Base-by-base conservation (phyloP, 2,113 vertebrate species). In the Sitta europaea region DNA sequence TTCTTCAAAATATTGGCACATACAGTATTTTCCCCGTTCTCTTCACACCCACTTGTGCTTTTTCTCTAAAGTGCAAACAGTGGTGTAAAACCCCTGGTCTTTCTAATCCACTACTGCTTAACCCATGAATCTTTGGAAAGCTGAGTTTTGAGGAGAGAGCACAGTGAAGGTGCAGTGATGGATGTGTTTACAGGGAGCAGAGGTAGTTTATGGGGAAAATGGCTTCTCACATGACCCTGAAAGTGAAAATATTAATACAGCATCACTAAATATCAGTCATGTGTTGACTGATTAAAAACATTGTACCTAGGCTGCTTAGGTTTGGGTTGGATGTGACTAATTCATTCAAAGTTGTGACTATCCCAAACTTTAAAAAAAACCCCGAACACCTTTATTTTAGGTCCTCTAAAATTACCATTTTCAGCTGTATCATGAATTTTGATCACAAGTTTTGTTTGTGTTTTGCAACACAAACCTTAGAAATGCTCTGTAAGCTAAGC, bases 71-170 rank as follows among this genome's bases (percentile, higher is more conserved):
- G 16, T 33, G 54, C 27, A 70, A 21, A 50, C 20, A 48, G 18
- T 28, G 5, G 11, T 73, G n/a, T 22, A 22, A 51, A 59, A 24
- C 5, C 12, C 3, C 0, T 0, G 2, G 12, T 63, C 12, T 66
- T 84, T 21, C 24, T 25, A 51, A 18, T 85, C 40, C 3, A 1
- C 20, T 76, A 2, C 23, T 86, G 24, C 58, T 77, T 81, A 59
- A 43, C 19, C 1, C 14, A 8, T 22, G 27, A 38, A 8, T 36
- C 51, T 66, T 61, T 74, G n/a, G 27, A 74, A 71, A 23, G 25
- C 24, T 35, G 45, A 50, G 6, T 86, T 91, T 28, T 48, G 72
- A 74, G 59, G 17, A 20, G 54, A 50, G 62, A 72, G 45, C 9
- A 72, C 6, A 3, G 65, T 15, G 45, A 25, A 71, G 43, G 33